Conservation (phyloP, 2,113 vertebrate species). For the Malurus melanocephalus region DNA sequence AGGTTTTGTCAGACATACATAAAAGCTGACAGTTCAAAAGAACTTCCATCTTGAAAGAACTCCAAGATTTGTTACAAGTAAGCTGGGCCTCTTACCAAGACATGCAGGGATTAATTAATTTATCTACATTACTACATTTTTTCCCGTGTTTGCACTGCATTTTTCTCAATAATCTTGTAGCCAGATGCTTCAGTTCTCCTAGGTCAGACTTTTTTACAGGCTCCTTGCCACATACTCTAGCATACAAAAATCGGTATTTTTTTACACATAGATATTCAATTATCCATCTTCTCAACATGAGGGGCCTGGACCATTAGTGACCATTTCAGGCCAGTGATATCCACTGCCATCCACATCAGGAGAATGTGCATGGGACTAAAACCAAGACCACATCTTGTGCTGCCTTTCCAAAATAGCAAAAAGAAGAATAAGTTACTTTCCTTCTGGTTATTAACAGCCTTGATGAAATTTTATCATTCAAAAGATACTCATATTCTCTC, state of each 20-base stretch:
- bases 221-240: neutral
- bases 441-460: neutral
- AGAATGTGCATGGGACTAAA: accelerated
- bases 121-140: slow-evolving; percentile 5
- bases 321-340: neutral
- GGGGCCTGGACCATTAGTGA: neutral
- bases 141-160: neutral
- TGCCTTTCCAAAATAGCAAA: neutral
- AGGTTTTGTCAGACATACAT: slow-evolving; percentile 5
- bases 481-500: neutral
- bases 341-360: neutral
- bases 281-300: neutral
- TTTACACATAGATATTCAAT: neutral
- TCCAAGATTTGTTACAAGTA: slow-evolving; percentile 7
- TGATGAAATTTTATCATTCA: neutral
- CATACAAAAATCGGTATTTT: neutral
- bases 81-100: slow-evolving; percentile 26
- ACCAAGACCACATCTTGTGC: neutral
- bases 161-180: slow-evolving; percentile 9
- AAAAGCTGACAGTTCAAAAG: slow-evolving; percentile 19
- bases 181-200: slow-evolving; percentile 9
- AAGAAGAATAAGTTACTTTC: neutral
- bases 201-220: neutral
- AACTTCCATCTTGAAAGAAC: slow-evolving; percentile 19
- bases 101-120: slow-evolving; percentile 35